Conservation (phyloP, 2,113 vertebrate genomes). For the Melanerpes formicivorus region DNA sequence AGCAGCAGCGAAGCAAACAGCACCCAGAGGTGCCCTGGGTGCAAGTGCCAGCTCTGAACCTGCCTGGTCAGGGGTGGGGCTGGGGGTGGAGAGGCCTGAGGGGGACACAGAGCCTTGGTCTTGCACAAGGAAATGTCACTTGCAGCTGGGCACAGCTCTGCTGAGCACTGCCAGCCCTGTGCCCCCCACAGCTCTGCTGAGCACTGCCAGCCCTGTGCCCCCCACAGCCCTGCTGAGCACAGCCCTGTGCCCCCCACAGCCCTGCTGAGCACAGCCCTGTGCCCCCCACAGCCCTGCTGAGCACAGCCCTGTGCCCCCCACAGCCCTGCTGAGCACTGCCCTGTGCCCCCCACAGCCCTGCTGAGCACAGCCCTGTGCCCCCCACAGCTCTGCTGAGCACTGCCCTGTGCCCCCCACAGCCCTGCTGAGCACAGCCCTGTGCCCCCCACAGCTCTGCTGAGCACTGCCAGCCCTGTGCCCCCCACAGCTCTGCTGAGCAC, state of each 20-base stretch:
- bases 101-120: accelerated
- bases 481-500: no score
- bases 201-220: accelerated
- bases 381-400: no score
- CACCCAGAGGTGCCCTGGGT: neutral
- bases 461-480: no score
- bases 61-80: neutral
- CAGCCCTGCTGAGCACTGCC: no score
- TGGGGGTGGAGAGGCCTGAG: accelerated
- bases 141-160: neutral
- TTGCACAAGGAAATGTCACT: neutral
- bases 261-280: neutral
- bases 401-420: no score
- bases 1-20: neutral
- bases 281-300: neutral
- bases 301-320: neutral
- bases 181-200: neutral
- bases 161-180: accelerated
- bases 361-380: no score
- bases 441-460: no score
- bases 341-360: neutral
- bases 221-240: neutral
- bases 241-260: neutral
- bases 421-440: no score
- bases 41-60: neutral